Evolutionary conservation across 2,113 vertebrate species (phyloP).

Genomic region (Dicentrarchus labrax): DNA sequence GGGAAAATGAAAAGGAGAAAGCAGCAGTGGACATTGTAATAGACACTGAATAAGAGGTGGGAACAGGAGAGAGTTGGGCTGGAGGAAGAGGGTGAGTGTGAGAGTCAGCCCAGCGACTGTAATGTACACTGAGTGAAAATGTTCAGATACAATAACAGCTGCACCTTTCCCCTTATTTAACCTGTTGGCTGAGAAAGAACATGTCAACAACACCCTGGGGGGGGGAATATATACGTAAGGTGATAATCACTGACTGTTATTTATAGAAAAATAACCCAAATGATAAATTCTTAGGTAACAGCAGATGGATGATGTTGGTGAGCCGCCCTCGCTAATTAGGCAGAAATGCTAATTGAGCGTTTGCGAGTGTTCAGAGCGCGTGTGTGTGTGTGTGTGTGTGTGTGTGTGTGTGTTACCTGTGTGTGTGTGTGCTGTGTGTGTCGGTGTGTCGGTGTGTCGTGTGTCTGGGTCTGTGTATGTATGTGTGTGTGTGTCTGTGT

Average conservation of each 20-base stretch:
- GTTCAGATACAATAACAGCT: neutral
- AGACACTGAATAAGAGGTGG: no score
- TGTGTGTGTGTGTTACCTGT: neutral
- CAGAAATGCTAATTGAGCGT: neutral
- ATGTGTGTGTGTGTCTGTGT: neutral
- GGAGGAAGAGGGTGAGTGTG: no score
- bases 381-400: no score
- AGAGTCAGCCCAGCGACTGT: no score
- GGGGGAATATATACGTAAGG: no score
- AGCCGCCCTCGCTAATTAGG: neutral
- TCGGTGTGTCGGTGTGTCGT: no score
- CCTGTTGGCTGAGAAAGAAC: neutral
- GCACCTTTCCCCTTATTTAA: conserved; percentile 4
- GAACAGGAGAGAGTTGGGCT: no score
- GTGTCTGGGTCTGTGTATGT: neutral
- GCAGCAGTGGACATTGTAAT: no score
- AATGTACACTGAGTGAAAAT: no score
- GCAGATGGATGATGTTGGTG: neutral
- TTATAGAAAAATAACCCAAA: neutral
- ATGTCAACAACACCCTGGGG: neutral
- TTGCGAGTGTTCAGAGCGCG: no score
- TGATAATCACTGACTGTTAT: neutral
- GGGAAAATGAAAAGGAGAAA: no score
- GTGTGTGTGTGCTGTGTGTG: neutral
- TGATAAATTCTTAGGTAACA: neutral